A percentile compares a stretch with the other conserved stretches of the same genome.
phyloP scores from a whole-genome alignment of 37 sponge, comb jelly and placozoan species.

The Diacarnus erythraeanus region DNA sequence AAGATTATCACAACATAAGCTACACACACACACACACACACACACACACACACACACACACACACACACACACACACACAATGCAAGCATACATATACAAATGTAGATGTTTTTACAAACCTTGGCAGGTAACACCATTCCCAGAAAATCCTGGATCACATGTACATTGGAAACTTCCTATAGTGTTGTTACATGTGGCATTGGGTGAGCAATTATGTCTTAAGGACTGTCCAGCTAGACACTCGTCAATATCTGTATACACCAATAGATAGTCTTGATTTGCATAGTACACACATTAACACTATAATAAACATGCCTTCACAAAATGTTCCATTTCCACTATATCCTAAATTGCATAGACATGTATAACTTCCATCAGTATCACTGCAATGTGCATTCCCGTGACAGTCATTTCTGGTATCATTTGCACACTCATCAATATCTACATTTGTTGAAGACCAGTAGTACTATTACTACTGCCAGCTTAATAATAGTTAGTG shows the following conservation, averaged over 20 bases:
- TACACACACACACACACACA: too few species aligned
- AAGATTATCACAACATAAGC: background rate
- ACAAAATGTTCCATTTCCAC: conserved; percentile 14
- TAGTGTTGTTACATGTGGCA: conserved; percentile 34
- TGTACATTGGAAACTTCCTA: conserved; percentile 13
- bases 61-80: too few species aligned
- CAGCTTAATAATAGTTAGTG: background rate
- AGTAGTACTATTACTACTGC: too few species aligned
- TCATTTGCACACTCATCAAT: background rate
- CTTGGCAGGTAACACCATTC: background rate
- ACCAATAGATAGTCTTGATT: too few species aligned
- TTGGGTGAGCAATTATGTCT: background rate
- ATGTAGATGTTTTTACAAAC: too few species aligned
- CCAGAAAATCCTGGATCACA: background rate
- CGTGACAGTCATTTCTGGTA: background rate
- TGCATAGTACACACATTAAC: background rate
- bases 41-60: too few species aligned
- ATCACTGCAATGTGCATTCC: conserved; percentile 11
- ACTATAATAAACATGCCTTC: background rate
- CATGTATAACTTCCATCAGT: conserved; percentile 15
- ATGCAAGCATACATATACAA: conserved; percentile 28
- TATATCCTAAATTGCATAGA: conserved; percentile 18
- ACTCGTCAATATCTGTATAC: conserved; percentile 2
- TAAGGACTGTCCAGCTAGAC: background rate
- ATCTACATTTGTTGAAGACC: too few species aligned